Evolutionary conservation across 2,113 vertebrate genomes (phyloP).

Genomic region (Nothoprocta pentlandii): DNA sequence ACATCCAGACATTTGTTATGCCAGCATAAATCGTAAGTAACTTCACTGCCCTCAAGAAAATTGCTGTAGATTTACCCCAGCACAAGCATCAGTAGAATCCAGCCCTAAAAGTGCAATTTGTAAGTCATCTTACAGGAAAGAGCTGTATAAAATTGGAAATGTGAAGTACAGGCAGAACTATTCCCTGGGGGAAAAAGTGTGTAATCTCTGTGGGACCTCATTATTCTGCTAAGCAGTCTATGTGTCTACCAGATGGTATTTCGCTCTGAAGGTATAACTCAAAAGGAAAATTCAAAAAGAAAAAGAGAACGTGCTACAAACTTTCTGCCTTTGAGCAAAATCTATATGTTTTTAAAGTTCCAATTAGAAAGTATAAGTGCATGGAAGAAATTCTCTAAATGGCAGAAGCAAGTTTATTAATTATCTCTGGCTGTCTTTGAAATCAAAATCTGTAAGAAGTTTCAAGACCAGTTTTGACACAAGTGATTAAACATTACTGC

Average conservation of each 20-base stretch:
- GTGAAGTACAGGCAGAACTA: constrained; percentile 39
- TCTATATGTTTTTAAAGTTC: constrained; percentile 17
- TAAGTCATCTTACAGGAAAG: constrained; percentile 20
- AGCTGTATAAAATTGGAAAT: constrained; percentile 42
- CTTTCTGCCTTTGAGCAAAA: constrained; percentile 34
- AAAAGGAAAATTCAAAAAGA: constrained; percentile 45
- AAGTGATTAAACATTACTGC: not conserved
- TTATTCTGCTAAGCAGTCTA: constrained; percentile 60
- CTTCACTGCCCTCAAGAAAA: not conserved
- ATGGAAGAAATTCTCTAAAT: not conserved
- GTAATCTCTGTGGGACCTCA: constrained; percentile 64
- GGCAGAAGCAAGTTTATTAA: not conserved
- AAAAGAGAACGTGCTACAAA: not conserved
- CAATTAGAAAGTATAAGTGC: not conserved
- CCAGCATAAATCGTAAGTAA: not conserved
- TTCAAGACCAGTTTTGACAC: not conserved
- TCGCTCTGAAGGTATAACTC: constrained; percentile 68
- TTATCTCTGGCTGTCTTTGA: not conserved
- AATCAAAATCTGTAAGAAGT: constrained; percentile 4
- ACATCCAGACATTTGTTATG: not conserved
- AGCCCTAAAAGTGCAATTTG: constrained; percentile 1
- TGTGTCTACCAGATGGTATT: constrained; percentile 71
- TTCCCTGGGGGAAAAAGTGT: constrained; percentile 36
- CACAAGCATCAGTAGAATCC: not conserved
- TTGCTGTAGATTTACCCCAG: not conserved